Conservation (phyloP, 2,888 invertebrate species). For the Meandrusa payeni region DNA sequence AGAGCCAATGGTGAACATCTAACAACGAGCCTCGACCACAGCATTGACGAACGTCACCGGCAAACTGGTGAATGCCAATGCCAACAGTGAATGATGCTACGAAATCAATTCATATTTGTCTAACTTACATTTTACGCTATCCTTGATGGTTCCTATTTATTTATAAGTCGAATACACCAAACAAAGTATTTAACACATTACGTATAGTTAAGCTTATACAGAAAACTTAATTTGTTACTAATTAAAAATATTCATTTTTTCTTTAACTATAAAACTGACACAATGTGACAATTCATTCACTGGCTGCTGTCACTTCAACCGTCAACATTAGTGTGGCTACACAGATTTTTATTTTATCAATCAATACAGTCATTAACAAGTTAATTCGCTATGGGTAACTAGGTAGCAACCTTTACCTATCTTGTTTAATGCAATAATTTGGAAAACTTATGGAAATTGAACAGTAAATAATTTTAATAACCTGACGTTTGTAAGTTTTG, state of each 20-base stretch:
- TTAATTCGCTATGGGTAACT: too few species aligned
- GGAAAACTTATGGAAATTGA: too few species aligned
- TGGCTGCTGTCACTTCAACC: neutral
- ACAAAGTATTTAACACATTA: slow-evolving; percentile 11
- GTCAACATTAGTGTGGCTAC: too few species aligned
- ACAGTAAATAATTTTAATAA: too few species aligned
- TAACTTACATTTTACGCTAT: slow-evolving; percentile 33
- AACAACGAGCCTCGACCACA: slow-evolving; percentile 5
- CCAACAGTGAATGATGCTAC: slow-evolving; percentile 28
- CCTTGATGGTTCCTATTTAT: neutral
- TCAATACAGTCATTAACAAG: too few species aligned
- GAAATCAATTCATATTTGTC: too few species aligned
- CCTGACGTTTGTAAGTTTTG: too few species aligned
- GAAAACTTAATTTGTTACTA: slow-evolving; percentile 11
- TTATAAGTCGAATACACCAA: neutral
- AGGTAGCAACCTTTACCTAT: too few species aligned
- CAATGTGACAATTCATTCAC: slow-evolving; percentile 15
- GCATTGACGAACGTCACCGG: slow-evolving; percentile 45
- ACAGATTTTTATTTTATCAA: too few species aligned
- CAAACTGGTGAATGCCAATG: slow-evolving; percentile 32
- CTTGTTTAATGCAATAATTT: too few species aligned
- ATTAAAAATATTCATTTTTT: slow-evolving; percentile 13
- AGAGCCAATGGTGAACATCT: slow-evolving; percentile 1
- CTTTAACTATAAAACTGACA: slow-evolving; percentile 8
- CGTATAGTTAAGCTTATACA: slow-evolving; percentile 13